A percentile compares a stretch with the other conserved stretches of the same genome.
Conservation (phyloP, 2,113 vertebrate species). For the Lepidothrix coronata region DNA sequence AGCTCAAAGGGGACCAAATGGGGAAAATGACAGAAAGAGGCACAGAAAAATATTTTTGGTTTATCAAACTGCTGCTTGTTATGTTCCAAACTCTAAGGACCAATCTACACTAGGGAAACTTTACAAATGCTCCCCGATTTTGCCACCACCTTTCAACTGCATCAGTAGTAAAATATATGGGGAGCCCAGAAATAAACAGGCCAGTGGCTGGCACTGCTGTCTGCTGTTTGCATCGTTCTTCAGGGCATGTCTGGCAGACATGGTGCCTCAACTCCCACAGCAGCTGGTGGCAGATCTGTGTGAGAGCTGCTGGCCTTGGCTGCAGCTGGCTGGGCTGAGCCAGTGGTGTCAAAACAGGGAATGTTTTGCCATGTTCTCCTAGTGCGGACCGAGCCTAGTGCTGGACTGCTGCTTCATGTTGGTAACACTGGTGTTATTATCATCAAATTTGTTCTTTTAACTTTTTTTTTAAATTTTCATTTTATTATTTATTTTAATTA, state of each 20-base stretch:
- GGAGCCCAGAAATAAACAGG: neutral
- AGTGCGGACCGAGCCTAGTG: neutral
- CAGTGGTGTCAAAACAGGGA: conserved; percentile 28
- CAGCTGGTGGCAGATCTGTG: neutral
- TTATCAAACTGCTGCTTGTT: conserved; percentile 57
- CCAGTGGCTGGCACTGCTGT: neutral
- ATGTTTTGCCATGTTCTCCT: conserved; percentile 10
- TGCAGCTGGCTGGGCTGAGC: conserved; percentile 31
- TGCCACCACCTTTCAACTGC: conserved; percentile 21
- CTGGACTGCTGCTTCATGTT: conserved; percentile 59
- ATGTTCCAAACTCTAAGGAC: conserved; percentile 15
- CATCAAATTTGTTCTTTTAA: conserved; percentile 73
- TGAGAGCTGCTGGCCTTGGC: neutral
- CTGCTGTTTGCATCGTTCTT: neutral
- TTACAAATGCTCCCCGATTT: conserved; percentile 18
- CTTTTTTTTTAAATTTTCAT: conserved; percentile 20
- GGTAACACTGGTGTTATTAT: conserved; percentile 75
- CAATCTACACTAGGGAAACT: neutral
- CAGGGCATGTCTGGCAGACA: neutral
- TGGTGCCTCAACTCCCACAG: neutral
- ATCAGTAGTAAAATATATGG: neutral
- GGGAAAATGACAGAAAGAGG: neutral
- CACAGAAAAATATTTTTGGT: conserved; percentile 32
- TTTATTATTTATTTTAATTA: neutral
- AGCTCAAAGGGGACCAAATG: neutral